Evolutionary conservation across 1,140 invertebrate genomes (phyloP), one percentile per base, ranked within the genome.

Genomic region (Plectrocnemia conspersa): DNA sequence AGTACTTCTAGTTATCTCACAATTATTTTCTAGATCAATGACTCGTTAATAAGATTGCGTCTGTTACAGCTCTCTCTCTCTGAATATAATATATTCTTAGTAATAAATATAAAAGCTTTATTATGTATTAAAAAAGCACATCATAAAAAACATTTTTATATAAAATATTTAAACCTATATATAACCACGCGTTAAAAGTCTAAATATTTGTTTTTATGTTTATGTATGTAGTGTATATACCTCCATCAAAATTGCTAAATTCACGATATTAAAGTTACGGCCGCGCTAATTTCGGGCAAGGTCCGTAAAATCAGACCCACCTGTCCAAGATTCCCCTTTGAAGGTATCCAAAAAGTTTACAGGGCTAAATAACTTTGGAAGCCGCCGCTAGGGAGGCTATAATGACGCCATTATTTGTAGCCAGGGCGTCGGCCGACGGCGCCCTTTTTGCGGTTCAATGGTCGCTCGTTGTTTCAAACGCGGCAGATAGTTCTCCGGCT

Each of bases 331-430:
- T 2, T 18, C 16, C 36, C 36, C 10, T 40, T 40, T 40, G 36
- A 40, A 40, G 36, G 36, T 40, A 19, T 40, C 36, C 36, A 15
- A 40, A 5, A 2, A 18, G 36, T 15, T 40, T 40, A 40, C 16
- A 40, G 36, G 36, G 21, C 36, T 15, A 40, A 19, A 40, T 40
- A 40, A 40, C 36, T 40, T 40, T 40, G 9, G n/a, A 40, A 40
- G 16, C 32, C 32, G 21, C 36, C 16, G 36, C 36, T 2, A 10
- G 10, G 10, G 11, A 19, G 16, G 36, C 21, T 18, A 40, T 40
- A 40, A 40, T 40, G 36, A 40, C 21, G 36, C 36, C 36, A 40
- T 40, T 40, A 40, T 40, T 40, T 19, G 36, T 18, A 40, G 21
- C 36, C 16, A 15, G 15, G 9, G 21, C 36, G 21, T 19, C 9